Evolutionary conservation across 2,888 invertebrate genomes (phyloP).

Genomic region (Listrodromus nycthemerus): DNA sequence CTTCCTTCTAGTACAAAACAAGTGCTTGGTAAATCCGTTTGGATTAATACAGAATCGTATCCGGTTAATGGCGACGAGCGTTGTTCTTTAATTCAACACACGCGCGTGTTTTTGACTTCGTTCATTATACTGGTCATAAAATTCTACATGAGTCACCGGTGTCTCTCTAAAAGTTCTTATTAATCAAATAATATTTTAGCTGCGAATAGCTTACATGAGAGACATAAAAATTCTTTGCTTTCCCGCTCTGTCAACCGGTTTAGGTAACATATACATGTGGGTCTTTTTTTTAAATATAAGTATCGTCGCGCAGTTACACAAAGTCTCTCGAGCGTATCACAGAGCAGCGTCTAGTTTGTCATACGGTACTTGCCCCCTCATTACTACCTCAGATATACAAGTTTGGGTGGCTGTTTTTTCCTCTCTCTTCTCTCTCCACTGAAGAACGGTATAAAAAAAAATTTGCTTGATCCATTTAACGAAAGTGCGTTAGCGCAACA

Average conservation of each 20-base stretch:
- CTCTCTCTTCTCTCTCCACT: not conserved
- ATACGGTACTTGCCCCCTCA: slow-evolving; percentile 28
- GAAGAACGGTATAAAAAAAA: slow-evolving; percentile 14
- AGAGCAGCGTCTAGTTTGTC: slow-evolving; percentile 31
- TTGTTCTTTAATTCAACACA: not conserved
- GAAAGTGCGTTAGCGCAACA: slow-evolving; percentile 26
- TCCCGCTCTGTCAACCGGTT: slow-evolving; percentile 18
- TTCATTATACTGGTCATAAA: not conserved
- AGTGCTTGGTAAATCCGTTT: slow-evolving; percentile 3
- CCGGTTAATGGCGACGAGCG: not conserved
- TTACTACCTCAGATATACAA: not conserved
- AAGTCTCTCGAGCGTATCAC: slow-evolving; percentile 31
- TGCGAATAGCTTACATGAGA: not conserved
- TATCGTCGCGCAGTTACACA: not conserved
- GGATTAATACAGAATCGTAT: not conserved
- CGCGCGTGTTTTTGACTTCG: not conserved
- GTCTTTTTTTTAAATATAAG: not conserved
- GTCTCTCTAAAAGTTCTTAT: not conserved
- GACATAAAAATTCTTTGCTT: slow-evolving; percentile 2
- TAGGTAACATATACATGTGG: not conserved
- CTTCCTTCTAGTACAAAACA: slow-evolving; percentile 12
- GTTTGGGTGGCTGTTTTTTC: not conserved
- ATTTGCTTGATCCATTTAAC: slow-evolving; percentile 3
- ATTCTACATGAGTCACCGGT: not conserved
- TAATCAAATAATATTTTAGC: not conserved